phyloP scores from a whole-genome alignment of 2,888 invertebrate genomes.

The Alloplasta piceator region DNA sequence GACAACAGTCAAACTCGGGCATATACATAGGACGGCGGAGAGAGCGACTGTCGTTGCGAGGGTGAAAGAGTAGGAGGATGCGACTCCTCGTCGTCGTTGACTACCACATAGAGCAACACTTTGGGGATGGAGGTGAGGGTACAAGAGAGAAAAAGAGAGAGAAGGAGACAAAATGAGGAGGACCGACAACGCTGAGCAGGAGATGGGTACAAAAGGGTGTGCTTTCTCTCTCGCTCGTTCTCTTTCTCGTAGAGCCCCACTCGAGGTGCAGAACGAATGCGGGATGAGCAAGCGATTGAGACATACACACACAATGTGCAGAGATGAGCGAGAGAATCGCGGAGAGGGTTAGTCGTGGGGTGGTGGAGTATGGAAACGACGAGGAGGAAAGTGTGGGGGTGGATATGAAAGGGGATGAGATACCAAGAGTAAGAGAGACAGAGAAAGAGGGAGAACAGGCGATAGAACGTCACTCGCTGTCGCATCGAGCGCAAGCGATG shows the following conservation, averaged over 20 bases:
- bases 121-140: constrained; percentile 7
- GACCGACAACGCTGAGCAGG: constrained; percentile 2
- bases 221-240: background rate
- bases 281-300: background rate
- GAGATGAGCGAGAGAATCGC: constrained; percentile 30
- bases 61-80: constrained; percentile 24
- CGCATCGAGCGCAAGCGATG: constrained; percentile 80
- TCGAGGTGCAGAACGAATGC: background rate
- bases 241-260: background rate
- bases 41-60: constrained; percentile 42
- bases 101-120: constrained; percentile 40
- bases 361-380: constrained; percentile 42
- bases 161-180: background rate
- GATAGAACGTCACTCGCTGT: constrained; percentile 80
- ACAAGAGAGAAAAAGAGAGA: constrained; percentile 32
- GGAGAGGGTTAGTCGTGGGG: constrained; percentile 44
- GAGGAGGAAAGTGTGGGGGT: constrained; percentile 43
- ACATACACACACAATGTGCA: background rate
- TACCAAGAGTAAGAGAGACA: constrained; percentile 50
- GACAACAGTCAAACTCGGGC: constrained; percentile 61
- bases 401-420: constrained; percentile 44
- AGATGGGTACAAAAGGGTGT: constrained; percentile 49
- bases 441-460: constrained; percentile 38
- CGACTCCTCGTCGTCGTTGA: constrained; percentile 42
- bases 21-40: constrained; percentile 55